Conservation (phyloP, 2,888 invertebrate genomes). For the Bursaphelenchus okinawaensis region DNA sequence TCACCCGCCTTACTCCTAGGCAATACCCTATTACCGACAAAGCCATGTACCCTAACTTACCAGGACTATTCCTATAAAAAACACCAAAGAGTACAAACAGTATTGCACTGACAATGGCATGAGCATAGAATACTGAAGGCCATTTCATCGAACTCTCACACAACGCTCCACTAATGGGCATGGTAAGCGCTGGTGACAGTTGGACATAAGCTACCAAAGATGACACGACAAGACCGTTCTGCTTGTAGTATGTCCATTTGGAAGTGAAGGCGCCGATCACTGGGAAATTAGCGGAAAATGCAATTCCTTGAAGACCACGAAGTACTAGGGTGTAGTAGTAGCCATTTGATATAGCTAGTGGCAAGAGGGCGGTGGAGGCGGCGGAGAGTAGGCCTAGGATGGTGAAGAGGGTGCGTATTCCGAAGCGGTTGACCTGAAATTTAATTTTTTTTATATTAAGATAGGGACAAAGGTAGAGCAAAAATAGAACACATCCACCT, state of each 20-base stretch:
- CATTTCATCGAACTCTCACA: conserved; percentile 36
- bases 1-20: too few relatives aligned
- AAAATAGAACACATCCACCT: too few relatives aligned
- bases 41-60: too few relatives aligned
- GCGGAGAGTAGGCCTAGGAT: conserved; percentile 50
- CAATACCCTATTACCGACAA: too few relatives aligned
- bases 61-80: conserved; percentile 50
- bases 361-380: conserved; percentile 43
- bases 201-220: conserved; percentile 54
- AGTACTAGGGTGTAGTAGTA: conserved; percentile 44
- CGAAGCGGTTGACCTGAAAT: conserved; percentile 34
- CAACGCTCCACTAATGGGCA: conserved; percentile 38
- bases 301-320: conserved; percentile 50
- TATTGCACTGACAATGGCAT: conserved; percentile 41
- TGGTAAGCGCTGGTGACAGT: conserved; percentile 29
- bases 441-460: background rate
- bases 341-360: conserved; percentile 47
- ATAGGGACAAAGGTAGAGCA: background rate
- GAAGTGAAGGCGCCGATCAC: conserved; percentile 55
- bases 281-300: conserved; percentile 55
- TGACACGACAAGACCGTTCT: conserved; percentile 57
- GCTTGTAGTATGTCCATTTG: conserved; percentile 57
- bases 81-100: conserved; percentile 41
- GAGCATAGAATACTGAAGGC: conserved; percentile 53
- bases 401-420: conserved; percentile 51